A percentile compares a stretch with the other conserved stretches of the same genome.
phyloP scores from a whole-genome alignment of 2,888 invertebrate species.

The Blera fallax region DNA sequence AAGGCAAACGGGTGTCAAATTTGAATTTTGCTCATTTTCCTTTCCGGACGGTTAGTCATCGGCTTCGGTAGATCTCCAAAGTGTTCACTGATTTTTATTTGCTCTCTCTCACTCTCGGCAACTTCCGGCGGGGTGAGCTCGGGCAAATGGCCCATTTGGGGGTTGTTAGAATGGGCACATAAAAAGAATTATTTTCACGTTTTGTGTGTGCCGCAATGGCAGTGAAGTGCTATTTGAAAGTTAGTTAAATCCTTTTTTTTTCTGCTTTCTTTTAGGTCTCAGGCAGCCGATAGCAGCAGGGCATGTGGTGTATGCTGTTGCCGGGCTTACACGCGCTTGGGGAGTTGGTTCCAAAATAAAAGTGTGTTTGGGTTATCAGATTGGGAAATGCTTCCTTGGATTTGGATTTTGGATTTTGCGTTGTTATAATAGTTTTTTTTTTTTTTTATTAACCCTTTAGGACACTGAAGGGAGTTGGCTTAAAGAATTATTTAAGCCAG shows the following conservation, averaged over 20 bases:
- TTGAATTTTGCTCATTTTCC: conserved; percentile 70
- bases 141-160: conserved; percentile 82
- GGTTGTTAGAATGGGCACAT: conserved; percentile 82
- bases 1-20: conserved; percentile 36
- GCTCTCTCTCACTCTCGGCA: conserved; percentile 74
- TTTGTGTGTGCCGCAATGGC: conserved; percentile 75
- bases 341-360: conserved; percentile 54
- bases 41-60: conserved; percentile 71
- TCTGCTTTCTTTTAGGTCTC: conserved; percentile 56
- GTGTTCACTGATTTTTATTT: conserved; percentile 82
- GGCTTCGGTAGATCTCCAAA: conserved; percentile 63
- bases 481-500: conserved; percentile 21
- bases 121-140: conserved; percentile 77
- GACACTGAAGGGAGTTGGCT: conserved; percentile 27
- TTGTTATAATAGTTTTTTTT: conserved; percentile 19
- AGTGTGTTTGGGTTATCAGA: conserved; percentile 37
- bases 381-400: conserved; percentile 51
- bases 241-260: conserved; percentile 72
- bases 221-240: conserved; percentile 71
- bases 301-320: conserved; percentile 26
- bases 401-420: conserved; percentile 26
- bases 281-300: conserved; percentile 22
- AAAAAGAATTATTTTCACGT: conserved; percentile 81
- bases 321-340: conserved; percentile 43
- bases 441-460: conserved; percentile 52